Percentiles rank a stretch among this genome's conserved stretches.
Evolutionary conservation across 53 echinoderm and acorn worm species (phyloP).

Genomic region (Patiria pectinifera): DNA sequence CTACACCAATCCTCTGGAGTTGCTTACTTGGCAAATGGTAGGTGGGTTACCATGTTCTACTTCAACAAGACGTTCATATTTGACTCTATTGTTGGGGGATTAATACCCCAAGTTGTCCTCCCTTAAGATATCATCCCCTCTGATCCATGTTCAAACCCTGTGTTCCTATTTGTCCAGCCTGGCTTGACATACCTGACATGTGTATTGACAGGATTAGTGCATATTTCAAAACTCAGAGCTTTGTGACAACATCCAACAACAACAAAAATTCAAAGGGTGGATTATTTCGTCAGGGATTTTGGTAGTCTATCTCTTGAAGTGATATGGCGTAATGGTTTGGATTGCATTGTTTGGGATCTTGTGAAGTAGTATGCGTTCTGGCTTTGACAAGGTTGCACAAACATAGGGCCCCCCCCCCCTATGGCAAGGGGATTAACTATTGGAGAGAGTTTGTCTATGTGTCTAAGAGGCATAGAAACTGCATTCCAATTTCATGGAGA

Average conservation of each 20-base stretch:
- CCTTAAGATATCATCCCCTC: background rate
- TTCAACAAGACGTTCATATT: background rate
- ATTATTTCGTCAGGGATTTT: constrained; percentile 6
- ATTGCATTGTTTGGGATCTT: background rate
- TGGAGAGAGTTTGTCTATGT: no score
- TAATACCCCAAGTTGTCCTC: background rate
- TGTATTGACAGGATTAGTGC: constrained; percentile 16
- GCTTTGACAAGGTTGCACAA: background rate
- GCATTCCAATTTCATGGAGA: no score
- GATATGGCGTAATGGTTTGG: constrained; percentile 1
- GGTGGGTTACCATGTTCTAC: no score
- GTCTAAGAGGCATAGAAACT: no score
- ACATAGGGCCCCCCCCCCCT: no score
- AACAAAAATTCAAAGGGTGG: constrained; percentile 23
- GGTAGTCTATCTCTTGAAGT: background rate
- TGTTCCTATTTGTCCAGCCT: background rate
- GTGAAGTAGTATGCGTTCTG: background rate
- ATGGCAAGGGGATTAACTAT: no score
- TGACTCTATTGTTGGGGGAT: background rate
- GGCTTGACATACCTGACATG: constrained; percentile 26
- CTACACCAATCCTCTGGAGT: no score
- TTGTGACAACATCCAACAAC: background rate
- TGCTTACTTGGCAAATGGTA: no score
- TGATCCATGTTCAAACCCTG: constrained; percentile 31
- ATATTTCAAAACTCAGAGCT: constrained; percentile 20